Evolutionary conservation across 2,797 vertebrate species (phyloP).

Genomic region (Gephyroberyx darwinii): DNA sequence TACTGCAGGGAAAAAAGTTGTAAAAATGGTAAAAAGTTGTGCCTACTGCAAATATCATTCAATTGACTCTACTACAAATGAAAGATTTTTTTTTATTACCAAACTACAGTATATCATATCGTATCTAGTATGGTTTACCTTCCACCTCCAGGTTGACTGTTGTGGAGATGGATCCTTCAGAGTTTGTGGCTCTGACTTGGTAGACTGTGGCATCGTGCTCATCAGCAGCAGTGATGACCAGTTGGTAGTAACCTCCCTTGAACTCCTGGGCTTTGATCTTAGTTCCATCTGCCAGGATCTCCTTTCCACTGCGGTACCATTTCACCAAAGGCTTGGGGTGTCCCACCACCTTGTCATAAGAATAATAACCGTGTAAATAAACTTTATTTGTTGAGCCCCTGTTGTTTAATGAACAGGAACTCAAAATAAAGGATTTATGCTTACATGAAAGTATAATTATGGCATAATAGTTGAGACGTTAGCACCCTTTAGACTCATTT

Average conservation of each 20-base stretch:
- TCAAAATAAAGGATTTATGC: too few species aligned
- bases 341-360: slow-evolving; percentile 83
- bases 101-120: background rate
- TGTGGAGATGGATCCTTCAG: slow-evolving; percentile 93
- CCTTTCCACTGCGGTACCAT: slow-evolving; percentile 97
- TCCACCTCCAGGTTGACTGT: slow-evolving; percentile 96
- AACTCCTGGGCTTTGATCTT: slow-evolving; percentile 97
- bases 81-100: background rate
- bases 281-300: slow-evolving; percentile 93
- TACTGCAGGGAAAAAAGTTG: too few species aligned
- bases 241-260: slow-evolving; percentile 96
- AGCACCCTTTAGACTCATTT: too few species aligned
- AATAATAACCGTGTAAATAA: slow-evolving; percentile 11
- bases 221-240: slow-evolving; percentile 89
- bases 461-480: too few species aligned
- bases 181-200: slow-evolving; percentile 97
- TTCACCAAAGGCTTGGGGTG: slow-evolving; percentile 94
- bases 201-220: slow-evolving; percentile 93
- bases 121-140: slow-evolving; percentile 81
- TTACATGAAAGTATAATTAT: too few species aligned
- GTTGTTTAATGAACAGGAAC: background rate
- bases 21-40: too few species aligned
- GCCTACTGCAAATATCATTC: background rate
- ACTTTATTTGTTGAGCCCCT: background rate
- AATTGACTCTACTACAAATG: background rate